Conservation (phyloP, 2,113 vertebrate genomes). For the Istiophorus platypterus region DNA sequence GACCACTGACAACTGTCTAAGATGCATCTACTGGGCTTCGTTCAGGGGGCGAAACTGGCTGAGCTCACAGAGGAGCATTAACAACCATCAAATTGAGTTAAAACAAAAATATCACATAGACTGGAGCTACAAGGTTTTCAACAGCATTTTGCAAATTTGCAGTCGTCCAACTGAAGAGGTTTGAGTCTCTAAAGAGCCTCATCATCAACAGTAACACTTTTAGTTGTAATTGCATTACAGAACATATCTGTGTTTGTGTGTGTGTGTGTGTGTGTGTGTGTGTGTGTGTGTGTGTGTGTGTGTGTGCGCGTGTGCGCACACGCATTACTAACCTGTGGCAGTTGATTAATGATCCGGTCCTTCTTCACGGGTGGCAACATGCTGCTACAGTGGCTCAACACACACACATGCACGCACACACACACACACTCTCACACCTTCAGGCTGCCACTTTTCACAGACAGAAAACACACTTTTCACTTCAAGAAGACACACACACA, state of each 20-base stretch:
- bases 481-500: slow-evolving; percentile 14
- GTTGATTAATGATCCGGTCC: slow-evolving; percentile 90
- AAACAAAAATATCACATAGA: neutral
- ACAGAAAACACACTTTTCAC: slow-evolving; percentile 8
- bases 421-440: slow-evolving; percentile 16
- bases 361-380: slow-evolving; percentile 91
- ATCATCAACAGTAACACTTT: slow-evolving; percentile 33
- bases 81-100: neutral
- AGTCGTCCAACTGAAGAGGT: slow-evolving; percentile 1
- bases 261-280: slow-evolving; percentile 26
- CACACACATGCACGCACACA: slow-evolving; percentile 5
- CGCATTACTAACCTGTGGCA: slow-evolving; percentile 86
- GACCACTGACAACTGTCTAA: neutral
- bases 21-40: neutral
- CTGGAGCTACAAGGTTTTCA: neutral
- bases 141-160: neutral
- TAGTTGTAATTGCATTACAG: slow-evolving; percentile 33
- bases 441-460: slow-evolving; percentile 7
- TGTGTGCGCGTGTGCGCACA: slow-evolving; percentile 11
- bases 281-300: slow-evolving; percentile 22
- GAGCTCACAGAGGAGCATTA: neutral
- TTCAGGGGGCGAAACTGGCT: neutral
- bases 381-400: slow-evolving; percentile 74
- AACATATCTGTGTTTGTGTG: slow-evolving; percentile 15
- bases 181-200: neutral